Evolutionary conservation across 2,888 invertebrate species (phyloP).

Genomic region (Lysandra bellargus): DNA sequence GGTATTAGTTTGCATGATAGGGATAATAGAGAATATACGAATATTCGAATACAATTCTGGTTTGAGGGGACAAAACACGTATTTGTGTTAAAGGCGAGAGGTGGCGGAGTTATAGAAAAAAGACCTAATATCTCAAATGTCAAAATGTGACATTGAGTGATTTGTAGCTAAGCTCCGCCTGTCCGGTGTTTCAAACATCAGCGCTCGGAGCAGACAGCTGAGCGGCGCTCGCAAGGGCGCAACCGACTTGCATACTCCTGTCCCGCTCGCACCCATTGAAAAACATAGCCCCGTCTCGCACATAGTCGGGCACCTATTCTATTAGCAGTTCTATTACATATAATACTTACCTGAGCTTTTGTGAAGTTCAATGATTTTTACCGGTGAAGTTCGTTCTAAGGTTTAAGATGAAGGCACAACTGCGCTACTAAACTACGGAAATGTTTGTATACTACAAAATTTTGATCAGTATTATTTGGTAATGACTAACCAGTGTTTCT

Average conservation of each 20-base stretch:
- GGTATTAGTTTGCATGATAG: neutral
- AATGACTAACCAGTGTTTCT: conserved; percentile 45
- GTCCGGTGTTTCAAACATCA: conserved; percentile 82
- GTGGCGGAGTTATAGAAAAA: conserved; percentile 79
- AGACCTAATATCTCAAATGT: conserved; percentile 82
- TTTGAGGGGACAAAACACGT: conserved; percentile 25
- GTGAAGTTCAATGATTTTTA: conserved; percentile 78
- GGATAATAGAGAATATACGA: neutral
- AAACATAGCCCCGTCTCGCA: conserved; percentile 59
- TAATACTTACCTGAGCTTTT: conserved; percentile 79
- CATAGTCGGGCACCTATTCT: conserved; percentile 68
- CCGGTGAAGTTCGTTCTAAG: conserved; percentile 67
- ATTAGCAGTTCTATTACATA: conserved; percentile 70
- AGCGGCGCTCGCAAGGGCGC: conserved; percentile 73
- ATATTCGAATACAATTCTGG: conserved; percentile 18
- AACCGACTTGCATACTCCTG: conserved; percentile 64
- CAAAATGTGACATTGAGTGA: conserved; percentile 82
- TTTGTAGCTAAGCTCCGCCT: conserved; percentile 82
- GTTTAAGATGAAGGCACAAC: conserved; percentile 60
- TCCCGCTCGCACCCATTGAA: conserved; percentile 59
- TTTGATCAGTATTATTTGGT: conserved; percentile 43
- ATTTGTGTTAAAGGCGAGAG: conserved; percentile 48
- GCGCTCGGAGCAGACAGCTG: conserved; percentile 78
- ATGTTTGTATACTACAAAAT: conserved; percentile 26
- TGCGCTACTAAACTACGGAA: conserved; percentile 43